These are phyloP conservation scores for Hippocampus guttulatus DNA, from an alignment of 2,113 vertebrate genomes.

Conservation along the genomic window DNA sequence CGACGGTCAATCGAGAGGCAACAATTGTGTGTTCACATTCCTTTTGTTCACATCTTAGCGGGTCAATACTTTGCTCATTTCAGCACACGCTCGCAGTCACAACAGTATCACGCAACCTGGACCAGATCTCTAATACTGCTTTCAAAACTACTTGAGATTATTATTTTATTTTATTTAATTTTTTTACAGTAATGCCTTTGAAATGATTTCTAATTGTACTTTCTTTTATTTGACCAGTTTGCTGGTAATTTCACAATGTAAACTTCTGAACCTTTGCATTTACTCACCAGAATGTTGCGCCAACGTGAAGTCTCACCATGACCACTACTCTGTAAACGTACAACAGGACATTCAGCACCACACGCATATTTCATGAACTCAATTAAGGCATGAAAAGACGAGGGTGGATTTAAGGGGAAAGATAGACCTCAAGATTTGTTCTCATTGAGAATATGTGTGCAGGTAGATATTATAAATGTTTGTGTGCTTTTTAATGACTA, in stretches of 20 bases:
- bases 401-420: conserved; percentile 21
- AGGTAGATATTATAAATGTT: conserved; percentile 49
- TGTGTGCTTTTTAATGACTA: conserved; percentile 63
- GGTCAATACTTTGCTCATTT: conserved; percentile 57
- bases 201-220: not conserved
- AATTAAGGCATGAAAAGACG: conserved; percentile 63
- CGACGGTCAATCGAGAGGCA: conserved; percentile 33
- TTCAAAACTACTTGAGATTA: not conserved
- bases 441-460: conserved; percentile 65
- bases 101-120: conserved; percentile 12
- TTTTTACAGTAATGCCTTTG: conserved; percentile 39
- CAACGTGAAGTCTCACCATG: conserved; percentile 29
- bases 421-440: conserved; percentile 23
- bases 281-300: conserved; percentile 25
- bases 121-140: not conserved
- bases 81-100: conserved; percentile 7
- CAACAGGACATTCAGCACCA: conserved; percentile 66
- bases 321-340: conserved; percentile 62
- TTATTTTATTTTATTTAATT: too few species aligned
- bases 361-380: conserved; percentile 42
- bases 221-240: conserved; percentile 40
- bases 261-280: conserved; percentile 57
- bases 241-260: conserved; percentile 51
- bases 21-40: conserved; percentile 51
- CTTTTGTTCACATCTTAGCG: conserved; percentile 52